Percentiles rank a stretch among this genome's conserved stretches.
These are phyloP conservation scores for Gobius niger DNA, from an alignment of 2,113 vertebrate genomes.

Conservation along the genomic window DNA sequence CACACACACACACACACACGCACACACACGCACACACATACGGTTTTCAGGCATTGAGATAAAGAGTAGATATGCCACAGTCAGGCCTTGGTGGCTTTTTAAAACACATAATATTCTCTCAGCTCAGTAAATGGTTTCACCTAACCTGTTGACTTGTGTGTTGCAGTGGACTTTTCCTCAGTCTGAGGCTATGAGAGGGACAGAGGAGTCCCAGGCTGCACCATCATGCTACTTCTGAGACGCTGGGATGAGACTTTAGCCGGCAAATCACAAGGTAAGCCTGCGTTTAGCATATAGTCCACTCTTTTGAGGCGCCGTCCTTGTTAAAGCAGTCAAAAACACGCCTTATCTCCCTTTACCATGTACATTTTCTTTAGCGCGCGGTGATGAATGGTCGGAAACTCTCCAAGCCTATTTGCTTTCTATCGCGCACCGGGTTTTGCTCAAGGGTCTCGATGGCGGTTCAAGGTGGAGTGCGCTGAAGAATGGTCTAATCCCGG, in stretches of 20 bases:
- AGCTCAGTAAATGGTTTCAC: background rate
- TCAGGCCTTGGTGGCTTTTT: too few species aligned
- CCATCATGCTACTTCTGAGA: conserved; percentile 83
- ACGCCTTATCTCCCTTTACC: conserved; percentile 29
- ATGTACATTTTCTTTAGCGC: conserved; percentile 25
- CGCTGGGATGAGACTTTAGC: conserved; percentile 75
- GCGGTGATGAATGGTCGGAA: conserved; percentile 57
- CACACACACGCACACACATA: background rate
- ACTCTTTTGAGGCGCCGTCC: background rate
- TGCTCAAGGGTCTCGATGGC: conserved; percentile 48
- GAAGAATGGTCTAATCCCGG: conserved; percentile 50
- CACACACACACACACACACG: background rate
- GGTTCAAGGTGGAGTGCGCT: conserved; percentile 61
- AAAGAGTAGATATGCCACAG: too few species aligned
- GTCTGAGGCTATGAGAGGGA: conserved; percentile 81
- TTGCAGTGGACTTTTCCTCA: conserved; percentile 69
- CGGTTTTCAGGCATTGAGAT: background rate
- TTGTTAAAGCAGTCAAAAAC: conserved; percentile 3
- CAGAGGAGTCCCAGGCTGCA: conserved; percentile 74
- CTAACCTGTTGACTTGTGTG: background rate
- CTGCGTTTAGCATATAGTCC: conserved; percentile 10
- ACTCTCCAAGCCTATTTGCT: conserved; percentile 27
- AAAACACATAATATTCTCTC: background rate
- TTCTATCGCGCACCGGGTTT: conserved; percentile 33
- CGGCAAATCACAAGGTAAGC: conserved; percentile 76